Base-by-base conservation (phyloP, 2,888 invertebrate species). In the Papilio demoleus region DNA sequence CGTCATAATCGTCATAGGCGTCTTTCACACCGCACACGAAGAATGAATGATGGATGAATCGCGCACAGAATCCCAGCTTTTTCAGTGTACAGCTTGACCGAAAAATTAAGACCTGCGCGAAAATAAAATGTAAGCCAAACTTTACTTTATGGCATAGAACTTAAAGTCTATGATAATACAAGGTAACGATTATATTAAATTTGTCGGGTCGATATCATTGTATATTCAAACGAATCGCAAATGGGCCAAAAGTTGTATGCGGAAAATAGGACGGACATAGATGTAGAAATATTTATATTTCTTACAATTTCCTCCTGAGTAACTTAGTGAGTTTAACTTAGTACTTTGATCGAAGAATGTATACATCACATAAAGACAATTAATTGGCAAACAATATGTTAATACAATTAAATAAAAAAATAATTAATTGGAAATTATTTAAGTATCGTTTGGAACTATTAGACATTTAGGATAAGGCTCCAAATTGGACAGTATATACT, bases 11-110 rank as follows among this genome's bases (percentile, higher is more conserved):
- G 83, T 87, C 85, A 87, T 81, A 86, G 82, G 79, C 85, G 83
- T 88, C 89, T 89, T 90, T 89, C 88, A 91, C 83, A 85, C 81
- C 81, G 78, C 79, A 83, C 72, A 75, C 79, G 84, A 77, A 83
- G 84, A 84, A 86, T 88, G 87, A 89, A 88, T 88, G 90, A 90
- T 90, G 88, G 87, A 90, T 90, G 89, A 88, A 90, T 87, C 83
- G 83, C 76, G 76, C 78, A 73, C 83, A 81, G 85, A 81, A 86
- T 85, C 83, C 84, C 84, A 84, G 85, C 84, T 85, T 88, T 88
- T 88, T 84, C 85, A 83, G 79, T 79, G 79, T 82, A 80, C 81
- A 75, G 73, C 77, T 71, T 66, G 76, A 77, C 81, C 76, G 77
- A 77, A 75, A 73, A 71, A 67, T 45, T 36, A 22, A 75, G 73